Percentiles rank a stretch among this genome's conserved stretches.
Conservation (phyloP, 37 sponge, comb jelly and placozoan species). For the Geodia barretti region DNA sequence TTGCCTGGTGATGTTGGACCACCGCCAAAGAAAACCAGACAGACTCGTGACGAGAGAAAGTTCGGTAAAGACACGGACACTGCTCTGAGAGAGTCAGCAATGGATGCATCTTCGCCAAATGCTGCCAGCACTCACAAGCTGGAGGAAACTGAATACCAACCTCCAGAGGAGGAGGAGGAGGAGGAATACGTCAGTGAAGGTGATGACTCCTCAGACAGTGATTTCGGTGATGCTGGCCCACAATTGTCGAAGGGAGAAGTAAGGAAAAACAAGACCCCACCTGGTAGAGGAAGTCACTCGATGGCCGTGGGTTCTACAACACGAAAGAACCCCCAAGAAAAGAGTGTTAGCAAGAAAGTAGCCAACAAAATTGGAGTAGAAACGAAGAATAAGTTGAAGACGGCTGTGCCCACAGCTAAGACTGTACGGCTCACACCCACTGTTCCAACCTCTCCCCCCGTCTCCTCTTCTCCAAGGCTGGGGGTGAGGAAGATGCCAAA, state of each 20-base stretch:
- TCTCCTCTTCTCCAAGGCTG: neutral
- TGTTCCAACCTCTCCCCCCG: neutral
- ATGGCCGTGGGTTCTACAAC: neutral
- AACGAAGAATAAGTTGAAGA: neutral
- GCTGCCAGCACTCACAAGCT: neutral
- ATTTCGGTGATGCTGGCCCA: constrained; percentile 5
- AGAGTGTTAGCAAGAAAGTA: neutral
- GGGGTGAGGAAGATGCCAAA: constrained; percentile 7
- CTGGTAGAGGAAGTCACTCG: neutral
- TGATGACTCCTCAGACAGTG: constrained; percentile 26
- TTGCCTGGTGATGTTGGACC: no score
- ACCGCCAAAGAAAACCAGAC: constrained; percentile 7
- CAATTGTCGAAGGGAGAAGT: no score
- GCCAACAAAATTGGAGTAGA: neutral
- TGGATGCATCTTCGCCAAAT: neutral
- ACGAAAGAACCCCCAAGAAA: neutral
- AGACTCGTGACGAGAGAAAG: constrained; percentile 42
- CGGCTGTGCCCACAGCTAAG: neutral
- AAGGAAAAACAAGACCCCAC: no score
- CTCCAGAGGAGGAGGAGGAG: neutral
- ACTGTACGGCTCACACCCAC: neutral
- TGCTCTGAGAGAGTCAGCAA: constrained; percentile 3
- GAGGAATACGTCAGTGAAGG: neutral
- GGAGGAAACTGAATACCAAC: neutral
- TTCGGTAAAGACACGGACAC: constrained; percentile 11